Evolutionary conservation across 2,888 invertebrate genomes (phyloP), one percentile per base, ranked within the genome.

Genomic region (Pharmacophagus antenor): DNA sequence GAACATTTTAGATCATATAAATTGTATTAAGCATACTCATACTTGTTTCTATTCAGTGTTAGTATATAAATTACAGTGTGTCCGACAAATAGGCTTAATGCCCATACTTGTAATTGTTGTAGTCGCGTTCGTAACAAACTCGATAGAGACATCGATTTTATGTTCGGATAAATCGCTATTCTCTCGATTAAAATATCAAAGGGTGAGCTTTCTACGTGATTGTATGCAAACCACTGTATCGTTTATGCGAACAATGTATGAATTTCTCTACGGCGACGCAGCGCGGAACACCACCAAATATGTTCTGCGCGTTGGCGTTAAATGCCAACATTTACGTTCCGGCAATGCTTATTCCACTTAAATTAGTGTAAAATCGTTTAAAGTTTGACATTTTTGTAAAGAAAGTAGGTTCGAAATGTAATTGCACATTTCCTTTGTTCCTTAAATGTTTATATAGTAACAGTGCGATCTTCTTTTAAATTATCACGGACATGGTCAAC

Each of bases 131-230:
- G 21, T 47, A 59, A 49, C 42, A 42, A 61, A 55, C 56, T 55
- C 65, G 64, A 73, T 72, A 69, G 69, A 70, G 73, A 79, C 80
- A 82, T 84, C 79, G 82, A 80, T 85, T 84, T 81, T 81, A 78
- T 79, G 77, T 76, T 68, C 70, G 76, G 75, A 81, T 80, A 82
- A 81, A 76, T 76, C 69, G 72, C 68, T 62, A 69, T 70, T 72
- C 71, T 67, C 67, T 63, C 76, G 83, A 88, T 88, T 88, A 88
- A 84, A 88, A 85, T 86, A 86, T 87, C 87, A 84, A 82, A 82
- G 76, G 75, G 68, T 67, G 67, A 65, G 70, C 88, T 89, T 89
- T 89, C 88, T 76, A 87, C 73, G 66, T 82, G 82, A 87, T 89
- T 89, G 88, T 88, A 88, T 87, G 87, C 89, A 83, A 88, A 89